phyloP scores from a whole-genome alignment of 2,888 invertebrate genomes.

The Sphaerophoria taeniata region DNA sequence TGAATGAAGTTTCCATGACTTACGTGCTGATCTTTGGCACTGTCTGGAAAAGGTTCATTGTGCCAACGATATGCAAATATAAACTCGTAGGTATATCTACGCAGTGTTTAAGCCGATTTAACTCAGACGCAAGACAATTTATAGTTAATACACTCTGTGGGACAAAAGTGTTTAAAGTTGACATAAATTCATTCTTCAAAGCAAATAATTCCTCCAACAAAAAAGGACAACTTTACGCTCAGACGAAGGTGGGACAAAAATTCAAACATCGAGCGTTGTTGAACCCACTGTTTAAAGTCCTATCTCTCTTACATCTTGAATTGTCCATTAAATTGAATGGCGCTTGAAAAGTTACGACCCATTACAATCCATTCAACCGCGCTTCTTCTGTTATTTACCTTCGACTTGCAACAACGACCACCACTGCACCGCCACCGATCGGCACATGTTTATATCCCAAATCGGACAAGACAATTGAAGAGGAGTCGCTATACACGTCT shows the following conservation, averaged over 20 bases:
- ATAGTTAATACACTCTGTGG: no score
- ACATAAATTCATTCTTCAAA: no score
- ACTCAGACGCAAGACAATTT: background rate
- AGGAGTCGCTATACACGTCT: slow-evolving; percentile 25
- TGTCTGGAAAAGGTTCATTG: slow-evolving; percentile 26
- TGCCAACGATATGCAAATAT: slow-evolving; percentile 36
- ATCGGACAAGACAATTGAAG: slow-evolving; percentile 67
- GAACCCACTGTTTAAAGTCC: slow-evolving; percentile 27
- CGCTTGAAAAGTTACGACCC: slow-evolving; percentile 56
- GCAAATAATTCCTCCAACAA: no score
- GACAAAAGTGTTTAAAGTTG: no score
- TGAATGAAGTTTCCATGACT: slow-evolving; percentile 20
- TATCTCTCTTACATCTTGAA: slow-evolving; percentile 48
- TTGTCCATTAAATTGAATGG: slow-evolving; percentile 49
- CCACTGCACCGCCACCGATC: slow-evolving; percentile 19
- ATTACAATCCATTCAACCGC: slow-evolving; percentile 61
- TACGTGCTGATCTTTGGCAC: slow-evolving; percentile 37
- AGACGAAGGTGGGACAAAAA: no score
- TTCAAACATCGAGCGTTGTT: background rate
- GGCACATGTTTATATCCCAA: slow-evolving; percentile 8
- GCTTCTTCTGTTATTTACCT: slow-evolving; percentile 61
- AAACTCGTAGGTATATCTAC: slow-evolving; percentile 11
- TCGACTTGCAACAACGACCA: slow-evolving; percentile 9
- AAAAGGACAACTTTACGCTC: no score
- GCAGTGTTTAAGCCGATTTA: slow-evolving; percentile 40